Evolutionary conservation across 1,140 invertebrate genomes (phyloP), one percentile per base, ranked within the genome.

Genomic region (Drosophila aff.): DNA sequence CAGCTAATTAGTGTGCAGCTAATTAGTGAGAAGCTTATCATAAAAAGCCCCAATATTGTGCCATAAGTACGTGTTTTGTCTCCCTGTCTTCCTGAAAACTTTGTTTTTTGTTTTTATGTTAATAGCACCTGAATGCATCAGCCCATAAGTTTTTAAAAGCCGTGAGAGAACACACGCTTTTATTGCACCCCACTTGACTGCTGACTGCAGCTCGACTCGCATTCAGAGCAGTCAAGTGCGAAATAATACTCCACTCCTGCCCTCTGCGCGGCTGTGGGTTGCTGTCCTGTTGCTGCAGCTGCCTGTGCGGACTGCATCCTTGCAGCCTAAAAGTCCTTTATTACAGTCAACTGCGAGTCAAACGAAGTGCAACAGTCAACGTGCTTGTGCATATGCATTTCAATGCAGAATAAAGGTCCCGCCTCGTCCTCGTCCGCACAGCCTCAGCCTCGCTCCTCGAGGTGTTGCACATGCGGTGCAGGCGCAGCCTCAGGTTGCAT

Each of bases 271-370:
- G 38, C 18, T n/a, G 41, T 59, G 11, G 55, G 55, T 13, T 46
- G 59, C 5, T 38, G n/a, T 55, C 63, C 49, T 68, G 64, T 49
- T 36, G 52, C 62, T 55, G 47, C 63, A 66, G 67, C 63, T 49
- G 31, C 38, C 63, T 44, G n/a, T 53, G 31, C 47, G 21, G 47
- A 53, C 28, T 63, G 67, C 62, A 62, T 67, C 52, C 67, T 58
- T 81, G 79, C 62, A 72, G 40, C 58, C n/a, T 46, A 79, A 91
- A 83, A 90, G 90, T 92, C 90, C 82, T 92, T 92, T 92, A 92
- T 92, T 80, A 91, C 86, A 91, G 86, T 91, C 82, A 91, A 91
- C 86, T 91, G 86, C 73, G 66, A 91, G 82, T 91, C 68, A 91
- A 91, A 63, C 86, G 86, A 79, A 81, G 79, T 91, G 86, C 86